Conservation (phyloP, 2,888 invertebrate species). For the Apodemia mormo region DNA sequence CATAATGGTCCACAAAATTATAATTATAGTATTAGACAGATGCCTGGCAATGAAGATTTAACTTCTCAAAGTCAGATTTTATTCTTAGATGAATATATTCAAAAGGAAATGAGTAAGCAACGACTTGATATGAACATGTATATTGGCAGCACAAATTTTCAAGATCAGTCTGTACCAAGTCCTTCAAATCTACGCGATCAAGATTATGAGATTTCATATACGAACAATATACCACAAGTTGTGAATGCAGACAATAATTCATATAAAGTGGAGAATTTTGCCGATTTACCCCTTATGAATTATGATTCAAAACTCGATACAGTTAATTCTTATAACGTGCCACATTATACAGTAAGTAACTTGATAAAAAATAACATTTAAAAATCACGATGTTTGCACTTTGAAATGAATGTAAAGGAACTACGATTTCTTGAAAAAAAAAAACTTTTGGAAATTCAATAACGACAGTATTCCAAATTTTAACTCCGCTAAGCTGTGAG, state of each 20-base stretch:
- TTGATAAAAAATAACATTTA: neutral
- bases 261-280: conserved; percentile 64
- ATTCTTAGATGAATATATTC: conserved; percentile 40
- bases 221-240: conserved; percentile 58
- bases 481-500: no score
- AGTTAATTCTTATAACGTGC: conserved; percentile 69
- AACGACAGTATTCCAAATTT: no score
- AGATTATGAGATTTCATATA: conserved; percentile 55
- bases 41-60: conserved; percentile 43
- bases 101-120: conserved; percentile 39
- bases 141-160: conserved; percentile 19
- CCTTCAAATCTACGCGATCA: conserved; percentile 60
- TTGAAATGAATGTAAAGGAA: no score
- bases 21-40: conserved; percentile 30
- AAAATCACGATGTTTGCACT: no score
- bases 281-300: conserved; percentile 66
- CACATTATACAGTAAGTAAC: conserved; percentile 73
- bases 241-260: conserved; percentile 47
- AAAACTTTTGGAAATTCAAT: no score
- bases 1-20: conserved; percentile 19
- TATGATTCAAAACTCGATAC: conserved; percentile 62
- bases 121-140: conserved; percentile 24
- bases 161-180: conserved; percentile 56
- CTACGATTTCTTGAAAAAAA: no score
- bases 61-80: conserved; percentile 41